Percentiles rank a stretch among this genome's conserved stretches.
Conservation (phyloP, 2,888 invertebrate genomes). For the Campoplex nolae region DNA sequence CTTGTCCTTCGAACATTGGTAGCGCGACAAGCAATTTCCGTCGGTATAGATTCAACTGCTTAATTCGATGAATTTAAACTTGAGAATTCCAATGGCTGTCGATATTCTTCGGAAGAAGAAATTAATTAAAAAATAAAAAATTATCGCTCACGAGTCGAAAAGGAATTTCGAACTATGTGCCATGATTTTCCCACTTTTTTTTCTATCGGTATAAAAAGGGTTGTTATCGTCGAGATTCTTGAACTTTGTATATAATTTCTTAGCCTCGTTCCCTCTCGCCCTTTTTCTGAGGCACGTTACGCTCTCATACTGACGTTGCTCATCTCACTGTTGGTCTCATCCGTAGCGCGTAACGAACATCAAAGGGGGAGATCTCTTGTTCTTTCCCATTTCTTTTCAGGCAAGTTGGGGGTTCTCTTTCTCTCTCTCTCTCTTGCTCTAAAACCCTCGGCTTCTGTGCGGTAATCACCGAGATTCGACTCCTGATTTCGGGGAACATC, state of each 20-base stretch:
- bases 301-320: slow-evolving; percentile 35
- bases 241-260: slow-evolving; percentile 60
- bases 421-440: slow-evolving; percentile 34
- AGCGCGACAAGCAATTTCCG: too few species aligned
- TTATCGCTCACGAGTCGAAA: too few species aligned
- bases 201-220: slow-evolving; percentile 22
- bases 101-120: too few species aligned
- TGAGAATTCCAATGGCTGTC: too few species aligned
- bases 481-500: slow-evolving; percentile 82
- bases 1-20: too few species aligned
- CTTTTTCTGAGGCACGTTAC: slow-evolving; percentile 33
- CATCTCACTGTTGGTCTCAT: slow-evolving; percentile 41
- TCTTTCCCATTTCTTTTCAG: slow-evolving; percentile 5
- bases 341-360: slow-evolving; percentile 56
- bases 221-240: slow-evolving; percentile 9
- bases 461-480: slow-evolving; percentile 81
- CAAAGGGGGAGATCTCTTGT: slow-evolving; percentile 27
- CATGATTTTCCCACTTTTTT: neutral
- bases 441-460: slow-evolving; percentile 77
- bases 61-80: too few species aligned
- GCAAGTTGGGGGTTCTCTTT: neutral
- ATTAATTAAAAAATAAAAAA: too few species aligned
- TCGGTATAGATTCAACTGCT: too few species aligned
- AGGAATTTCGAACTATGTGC: too few species aligned
- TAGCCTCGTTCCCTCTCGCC: slow-evolving; percentile 29